Base-by-base conservation (phyloP, 92 coral and sea anemone species). In the Nematostella vectensis region DNA sequence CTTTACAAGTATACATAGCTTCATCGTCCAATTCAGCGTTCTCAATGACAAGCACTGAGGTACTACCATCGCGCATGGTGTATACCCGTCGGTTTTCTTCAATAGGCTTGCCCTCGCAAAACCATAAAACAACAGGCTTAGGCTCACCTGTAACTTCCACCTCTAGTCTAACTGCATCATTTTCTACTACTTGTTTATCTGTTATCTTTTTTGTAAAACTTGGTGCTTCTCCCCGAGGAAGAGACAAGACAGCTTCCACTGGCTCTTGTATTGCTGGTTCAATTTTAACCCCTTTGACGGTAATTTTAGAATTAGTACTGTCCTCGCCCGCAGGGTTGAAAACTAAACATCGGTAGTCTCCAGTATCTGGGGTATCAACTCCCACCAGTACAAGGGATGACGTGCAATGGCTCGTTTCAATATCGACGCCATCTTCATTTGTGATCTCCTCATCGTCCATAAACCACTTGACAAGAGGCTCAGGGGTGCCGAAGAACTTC, bases 401-500 rank as follows among this genome's bases (percentile, higher is more conserved):
- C 13, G 85, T 58, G 2, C 99, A 93, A 3, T 76, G 83, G 49
- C 71, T 72, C 15, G 96, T 86, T 61, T 75, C 80, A 67, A 93
- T 83, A 51, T 71, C 80, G 59, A 83, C 70, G 27, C 93, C 99
- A n/a, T 80, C 89, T 20, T 85, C 88, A 39, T 80, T 72, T n/a
- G 62, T 66, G 25, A 93, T 65, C 16, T 81, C 72, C 62, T 82
- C 85, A 18, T 74, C 79, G 60, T 93, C 96, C 31, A 93, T 54
- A 50, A 62, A 74, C 99, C 99, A 93, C 25, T 76, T 67, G 57
- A 93, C 80, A 19, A 67, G 72, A n/a, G 99, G 99, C 58, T 86
- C 96, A 38, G 99, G 99, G 10, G 91, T 86, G 25, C 99, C 99
- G 1, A 86, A 81, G 61, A 74, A 93, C 42, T 74, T 78, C 15